Evolutionary conservation across 2,888 invertebrate genomes (phyloP), one percentile per base, ranked within the genome.

Genomic region (Cenopis cana): DNA sequence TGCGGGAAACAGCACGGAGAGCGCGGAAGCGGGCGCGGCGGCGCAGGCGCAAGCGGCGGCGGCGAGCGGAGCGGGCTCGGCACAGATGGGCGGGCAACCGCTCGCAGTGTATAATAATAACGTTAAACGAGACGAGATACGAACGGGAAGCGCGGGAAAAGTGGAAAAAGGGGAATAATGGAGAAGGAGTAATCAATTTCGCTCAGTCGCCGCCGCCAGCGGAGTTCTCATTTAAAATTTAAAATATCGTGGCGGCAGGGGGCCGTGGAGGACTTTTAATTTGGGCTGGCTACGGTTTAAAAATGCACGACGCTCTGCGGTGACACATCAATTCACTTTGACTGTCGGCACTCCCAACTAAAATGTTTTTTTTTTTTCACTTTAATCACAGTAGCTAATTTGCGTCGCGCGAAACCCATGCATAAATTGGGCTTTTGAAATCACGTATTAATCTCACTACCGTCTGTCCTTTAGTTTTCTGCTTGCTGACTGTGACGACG

Each of bases 141-240:
- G 83, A 86, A 83, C 80, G 84, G 89, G 84, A 87, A 89, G 83
- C 82, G 84, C 85, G 84, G 88, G 84, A 85, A 87, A 89, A 86
- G 87, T 87, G 87, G 89, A 88, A 93, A 90, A 91, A 91, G 90
- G 88, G 90, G 91, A 91, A 93, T 93, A 93, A 93, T 93, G 87
- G 90, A 88, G 90, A 90, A 91, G 88, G 90, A 92, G 93, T 93
- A 93, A 93, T 93, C 93, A 93, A 93, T 93, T 93, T 92, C 89
- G 89, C 88, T 89, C 91, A 91, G 91, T 90, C 89, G 88, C 84
- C 87, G 88, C 81, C 82, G 88, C 85, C 88, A 87, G 89, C 89
- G 87, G 87, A 85, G 87, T 87, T 87, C 90, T 90, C 91, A 92
- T 91, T 93, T 91, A 90, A 90, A 91, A 89, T 91, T 91, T 88